A percentile compares a stretch with the other conserved stretches of the same genome.
phyloP scores from a whole-genome alignment of 2,888 invertebrate species.

The Alviniconcha strummeri region DNA sequence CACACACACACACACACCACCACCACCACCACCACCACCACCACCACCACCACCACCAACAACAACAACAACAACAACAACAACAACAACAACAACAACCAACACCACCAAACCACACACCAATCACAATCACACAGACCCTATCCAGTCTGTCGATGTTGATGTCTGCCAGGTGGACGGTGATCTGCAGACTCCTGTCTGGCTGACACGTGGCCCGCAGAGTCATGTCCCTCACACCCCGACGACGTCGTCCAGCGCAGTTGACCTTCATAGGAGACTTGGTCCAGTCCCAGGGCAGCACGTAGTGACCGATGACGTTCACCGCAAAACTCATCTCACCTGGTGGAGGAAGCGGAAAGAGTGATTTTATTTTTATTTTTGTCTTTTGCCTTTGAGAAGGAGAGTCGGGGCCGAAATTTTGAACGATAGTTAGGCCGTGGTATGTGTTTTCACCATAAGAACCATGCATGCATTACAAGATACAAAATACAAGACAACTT shows the following conservation, averaged over 20 bases:
- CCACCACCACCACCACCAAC: too few species aligned
- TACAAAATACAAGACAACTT: too few species aligned
- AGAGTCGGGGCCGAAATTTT: not conserved
- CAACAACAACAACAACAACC: too few species aligned
- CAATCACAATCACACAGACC: conserved; percentile 32
- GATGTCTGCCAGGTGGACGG: conserved; percentile 45
- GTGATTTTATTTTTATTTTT: too few species aligned
- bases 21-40: too few species aligned
- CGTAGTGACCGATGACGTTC: conserved; percentile 61
- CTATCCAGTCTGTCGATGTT: conserved; percentile 42
- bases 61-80: too few species aligned
- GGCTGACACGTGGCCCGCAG: conserved; percentile 45
- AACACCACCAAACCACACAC: not conserved
- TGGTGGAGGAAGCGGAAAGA: not conserved
- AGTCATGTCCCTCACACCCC: conserved; percentile 37
- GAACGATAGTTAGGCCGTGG: not conserved
- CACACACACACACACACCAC: too few species aligned
- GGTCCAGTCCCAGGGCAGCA: conserved; percentile 55
- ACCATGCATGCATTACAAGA: not conserved
- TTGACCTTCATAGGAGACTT: conserved; percentile 50
- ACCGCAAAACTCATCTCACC: conserved; percentile 57
- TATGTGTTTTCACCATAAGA: not conserved
- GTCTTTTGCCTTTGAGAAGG: not conserved
- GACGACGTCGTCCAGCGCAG: conserved; percentile 40
- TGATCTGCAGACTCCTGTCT: conserved; percentile 43